A percentile compares a stretch with the other conserved stretches of the same genome.
These are phyloP conservation scores for Pterois miles DNA, from an alignment of 2,797 vertebrate genomes.

Conservation along the genomic window DNA sequence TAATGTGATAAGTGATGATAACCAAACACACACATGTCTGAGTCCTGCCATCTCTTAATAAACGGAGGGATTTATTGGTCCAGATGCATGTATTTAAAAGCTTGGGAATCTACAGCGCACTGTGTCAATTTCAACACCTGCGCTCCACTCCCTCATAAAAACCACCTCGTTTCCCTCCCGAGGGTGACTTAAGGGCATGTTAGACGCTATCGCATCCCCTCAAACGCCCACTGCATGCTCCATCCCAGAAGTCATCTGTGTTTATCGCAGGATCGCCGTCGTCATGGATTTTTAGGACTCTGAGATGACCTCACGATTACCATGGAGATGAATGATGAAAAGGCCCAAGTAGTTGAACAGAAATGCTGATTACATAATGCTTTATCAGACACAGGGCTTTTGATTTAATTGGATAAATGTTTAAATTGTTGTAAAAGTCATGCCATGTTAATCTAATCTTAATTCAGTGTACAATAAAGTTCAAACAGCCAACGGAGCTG, in stretches of 20 bases:
- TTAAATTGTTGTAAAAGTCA: constrained; percentile 4
- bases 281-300: constrained; percentile 56
- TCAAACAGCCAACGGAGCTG: constrained; percentile 11
- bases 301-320: constrained; percentile 48
- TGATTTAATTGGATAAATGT: constrained; percentile 10
- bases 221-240: constrained; percentile 40
- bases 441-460: not conserved
- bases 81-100: constrained; percentile 77
- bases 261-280: constrained; percentile 58
- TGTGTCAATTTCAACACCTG: constrained; percentile 80
- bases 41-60: constrained; percentile 49
- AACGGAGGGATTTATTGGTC: constrained; percentile 74
- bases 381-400: constrained; percentile 14
- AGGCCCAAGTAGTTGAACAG: constrained; percentile 17
- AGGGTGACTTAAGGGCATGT: constrained; percentile 70
- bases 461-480: constrained; percentile 9
- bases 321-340: constrained; percentile 19
- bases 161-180: constrained; percentile 64
- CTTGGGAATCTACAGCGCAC: constrained; percentile 68
- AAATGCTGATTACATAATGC: constrained; percentile 14
- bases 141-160: constrained; percentile 72
- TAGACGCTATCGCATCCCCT: constrained; percentile 50
- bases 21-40: constrained; percentile 39
- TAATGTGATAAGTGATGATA: constrained; percentile 67
- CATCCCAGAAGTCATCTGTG: constrained; percentile 71